Conservation (phyloP, 2,113 vertebrate genomes). For the Alaudala cheleensis region DNA sequence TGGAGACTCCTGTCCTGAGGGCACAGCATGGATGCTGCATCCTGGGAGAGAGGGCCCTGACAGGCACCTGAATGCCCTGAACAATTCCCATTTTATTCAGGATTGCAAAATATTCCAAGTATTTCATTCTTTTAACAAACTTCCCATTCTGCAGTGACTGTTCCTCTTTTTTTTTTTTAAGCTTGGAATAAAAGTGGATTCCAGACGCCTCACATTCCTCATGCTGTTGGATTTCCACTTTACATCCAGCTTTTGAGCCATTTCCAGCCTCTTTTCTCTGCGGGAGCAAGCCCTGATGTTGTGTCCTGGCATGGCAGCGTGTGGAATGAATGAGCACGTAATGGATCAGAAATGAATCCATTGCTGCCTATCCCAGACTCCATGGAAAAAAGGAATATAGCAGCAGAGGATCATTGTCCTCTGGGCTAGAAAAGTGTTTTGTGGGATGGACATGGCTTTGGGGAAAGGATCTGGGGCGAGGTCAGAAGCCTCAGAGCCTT, state of each 20-base stretch:
- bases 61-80: background rate
- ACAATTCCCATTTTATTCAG: background rate
- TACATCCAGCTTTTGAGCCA: background rate
- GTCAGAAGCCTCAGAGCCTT: background rate
- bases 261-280: background rate
- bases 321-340: background rate
- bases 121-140: background rate
- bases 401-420: background rate
- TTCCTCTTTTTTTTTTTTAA: background rate
- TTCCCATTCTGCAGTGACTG: background rate
- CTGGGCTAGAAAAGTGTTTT: background rate
- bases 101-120: background rate
- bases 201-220: background rate
- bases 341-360: background rate
- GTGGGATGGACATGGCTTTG: background rate
- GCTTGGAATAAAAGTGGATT: background rate
- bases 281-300: background rate
- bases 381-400: background rate
- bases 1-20: background rate
- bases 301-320: background rate
- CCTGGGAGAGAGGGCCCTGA: background rate
- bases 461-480: background rate
- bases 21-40: background rate
- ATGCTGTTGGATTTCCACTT: background rate
- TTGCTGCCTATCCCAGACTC: background rate